Conservation (phyloP, 2,113 vertebrate species). For the Ceyx cyanopectus region DNA sequence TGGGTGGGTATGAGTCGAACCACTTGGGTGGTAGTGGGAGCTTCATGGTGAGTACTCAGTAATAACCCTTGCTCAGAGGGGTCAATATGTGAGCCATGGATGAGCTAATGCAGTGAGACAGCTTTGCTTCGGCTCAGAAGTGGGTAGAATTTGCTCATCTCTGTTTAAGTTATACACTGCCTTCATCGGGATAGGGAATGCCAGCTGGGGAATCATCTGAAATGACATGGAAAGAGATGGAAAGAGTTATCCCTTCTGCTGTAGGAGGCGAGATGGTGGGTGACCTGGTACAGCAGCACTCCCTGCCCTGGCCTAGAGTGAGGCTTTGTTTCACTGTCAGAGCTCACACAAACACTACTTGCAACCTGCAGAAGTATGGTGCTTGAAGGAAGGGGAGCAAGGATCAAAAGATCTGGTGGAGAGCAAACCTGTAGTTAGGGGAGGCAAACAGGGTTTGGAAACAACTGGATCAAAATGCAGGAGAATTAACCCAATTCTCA, state of each 20-base stretch:
- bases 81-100: not conserved
- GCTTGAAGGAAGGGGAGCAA: not conserved
- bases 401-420: not conserved
- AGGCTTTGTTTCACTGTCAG: not conserved
- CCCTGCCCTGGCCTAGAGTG: not conserved
- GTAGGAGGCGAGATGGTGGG: not conserved
- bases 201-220: not conserved
- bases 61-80: not conserved
- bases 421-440: not conserved
- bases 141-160: not conserved
- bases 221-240: not conserved
- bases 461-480: not conserved
- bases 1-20: not conserved
- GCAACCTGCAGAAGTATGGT: not conserved
- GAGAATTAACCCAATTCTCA: not conserved
- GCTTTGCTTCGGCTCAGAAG: not conserved
- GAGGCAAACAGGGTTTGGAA: not conserved
- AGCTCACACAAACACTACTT: not conserved
- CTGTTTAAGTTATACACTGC: not conserved
- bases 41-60: not conserved
- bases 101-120: not conserved
- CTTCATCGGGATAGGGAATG: not conserved
- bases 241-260: not conserved
- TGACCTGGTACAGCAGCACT: not conserved
- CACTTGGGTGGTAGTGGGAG: not conserved